A percentile compares a stretch with the other conserved stretches of the same genome.
phyloP scores from a whole-genome alignment of 2,797 vertebrate species.

The Gymnopithys bicolor region DNA sequence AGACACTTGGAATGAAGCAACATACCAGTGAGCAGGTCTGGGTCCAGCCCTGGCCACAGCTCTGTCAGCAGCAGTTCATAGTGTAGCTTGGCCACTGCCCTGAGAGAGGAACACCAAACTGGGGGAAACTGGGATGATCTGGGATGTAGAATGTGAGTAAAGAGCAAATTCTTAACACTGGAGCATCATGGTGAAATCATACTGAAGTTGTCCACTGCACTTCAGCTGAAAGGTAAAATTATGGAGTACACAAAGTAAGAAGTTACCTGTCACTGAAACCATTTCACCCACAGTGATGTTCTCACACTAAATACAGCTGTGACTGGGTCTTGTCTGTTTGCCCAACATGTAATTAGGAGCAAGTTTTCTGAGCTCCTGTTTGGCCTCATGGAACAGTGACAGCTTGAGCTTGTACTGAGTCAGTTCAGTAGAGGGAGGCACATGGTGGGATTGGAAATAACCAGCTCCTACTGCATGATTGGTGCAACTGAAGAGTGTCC shows the following conservation, averaged over 20 bases:
- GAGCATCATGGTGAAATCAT: accelerated
- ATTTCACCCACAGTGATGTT: neutral
- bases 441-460: neutral
- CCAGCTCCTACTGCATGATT: neutral
- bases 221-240: neutral
- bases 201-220: neutral
- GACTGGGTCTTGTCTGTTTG: neutral
- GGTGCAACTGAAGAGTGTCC: neutral
- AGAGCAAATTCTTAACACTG: neutral
- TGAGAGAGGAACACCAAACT: accelerated
- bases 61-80: neutral
- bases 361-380: neutral
- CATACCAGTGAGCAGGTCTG: neutral
- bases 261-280: neutral
- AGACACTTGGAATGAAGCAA: neutral
- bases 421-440: neutral
- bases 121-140: accelerated
- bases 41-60: neutral
- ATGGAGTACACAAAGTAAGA: neutral
- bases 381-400: neutral
- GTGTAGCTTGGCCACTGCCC: neutral
- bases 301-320: neutral
- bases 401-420: neutral
- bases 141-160: neutral
- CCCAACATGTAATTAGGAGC: neutral